phyloP scores from a whole-genome alignment of 2,888 invertebrate genomes.

The Scrobipalpa atriplicella region DNA sequence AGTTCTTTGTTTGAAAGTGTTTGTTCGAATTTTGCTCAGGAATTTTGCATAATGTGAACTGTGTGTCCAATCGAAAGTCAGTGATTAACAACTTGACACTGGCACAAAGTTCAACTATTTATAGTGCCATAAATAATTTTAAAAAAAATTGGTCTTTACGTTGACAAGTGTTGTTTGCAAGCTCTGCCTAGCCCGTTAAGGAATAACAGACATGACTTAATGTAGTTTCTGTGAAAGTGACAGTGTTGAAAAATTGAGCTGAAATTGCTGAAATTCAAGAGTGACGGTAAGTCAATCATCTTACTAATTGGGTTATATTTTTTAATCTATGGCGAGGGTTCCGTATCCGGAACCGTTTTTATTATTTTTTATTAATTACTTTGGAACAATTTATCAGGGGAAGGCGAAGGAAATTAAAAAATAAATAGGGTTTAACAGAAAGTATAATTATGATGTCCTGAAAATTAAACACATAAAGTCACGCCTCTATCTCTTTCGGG shows the following conservation, averaged over 20 bases:
- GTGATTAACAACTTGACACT: too few species aligned
- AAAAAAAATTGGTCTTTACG: too few species aligned
- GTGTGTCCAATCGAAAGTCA: neutral
- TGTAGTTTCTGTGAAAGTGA: too few species aligned
- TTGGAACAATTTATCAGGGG: neutral
- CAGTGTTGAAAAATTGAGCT: neutral
- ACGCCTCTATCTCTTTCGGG: too few species aligned
- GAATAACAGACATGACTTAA: too few species aligned
- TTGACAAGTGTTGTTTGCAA: neutral
- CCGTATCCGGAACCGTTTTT: neutral
- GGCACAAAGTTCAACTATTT: too few species aligned
- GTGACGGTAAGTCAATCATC: conserved; percentile 10
- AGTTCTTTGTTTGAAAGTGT: neutral
- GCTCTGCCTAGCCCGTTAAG: neutral
- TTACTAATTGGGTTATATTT: conserved; percentile 2
- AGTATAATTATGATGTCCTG: neutral
- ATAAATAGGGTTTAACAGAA: too few species aligned
- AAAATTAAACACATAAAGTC: neutral
- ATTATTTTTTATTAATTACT: conserved; percentile 1
- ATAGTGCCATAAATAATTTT: too few species aligned
- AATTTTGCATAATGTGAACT: neutral
- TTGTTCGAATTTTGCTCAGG: too few species aligned
- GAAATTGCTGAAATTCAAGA: neutral
- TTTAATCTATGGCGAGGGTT: neutral
- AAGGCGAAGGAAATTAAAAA: too few species aligned